Base-by-base conservation (phyloP, 2,888 invertebrate species). In the Rhimphoctona megacephalus region DNA sequence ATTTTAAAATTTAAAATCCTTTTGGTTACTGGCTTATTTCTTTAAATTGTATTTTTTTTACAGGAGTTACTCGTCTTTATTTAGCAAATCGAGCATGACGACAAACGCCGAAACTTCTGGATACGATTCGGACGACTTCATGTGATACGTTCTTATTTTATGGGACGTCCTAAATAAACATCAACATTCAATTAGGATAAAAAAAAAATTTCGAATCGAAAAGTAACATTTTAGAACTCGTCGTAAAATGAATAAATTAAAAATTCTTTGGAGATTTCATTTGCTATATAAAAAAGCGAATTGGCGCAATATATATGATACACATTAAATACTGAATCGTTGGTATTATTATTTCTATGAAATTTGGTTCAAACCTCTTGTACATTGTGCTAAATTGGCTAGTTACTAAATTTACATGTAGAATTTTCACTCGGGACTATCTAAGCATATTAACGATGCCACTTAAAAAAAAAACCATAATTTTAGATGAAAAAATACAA, bases 81-180 rank as follows among this genome's bases (percentile, higher is more conserved):
- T 98, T 96, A 97, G 96, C 94, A 86, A 96, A 8, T 97, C 97
- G 92, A 98, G 97, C 92, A 98, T 98, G 98, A 96, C 96, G 78
- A 96, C 97, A 66, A 98, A 98, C 93, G 96, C 96, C 94, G 97
- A 96, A 87, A 94, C 93, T 92, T 96, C 96, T 94, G 98, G 98
- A 77, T 98, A 98, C 94, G 98, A 98, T 95, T 98, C 98, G n/a
- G 98, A 98, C 95, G 98, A 98, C 92, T 98, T 98, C 95, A 98
- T 98, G 98, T 98, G 96, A 96, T 61, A 14, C n/a, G n/a, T n/a
- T n/a, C n/a, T n/a, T n/a, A n/a, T n/a, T n/a, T n/a, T n/a, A n/a
- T n/a, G n/a, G n/a, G n/a, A n/a, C n/a, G n/a, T n/a, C n/a, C n/a
- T n/a, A 54, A 22, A 9, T 9, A 54, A 54, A 9, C 22, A 2